These are phyloP conservation scores for Enhydra lutris DNA, from an alignment of 2,113 vertebrate genomes.

Conservation along the genomic window DNA sequence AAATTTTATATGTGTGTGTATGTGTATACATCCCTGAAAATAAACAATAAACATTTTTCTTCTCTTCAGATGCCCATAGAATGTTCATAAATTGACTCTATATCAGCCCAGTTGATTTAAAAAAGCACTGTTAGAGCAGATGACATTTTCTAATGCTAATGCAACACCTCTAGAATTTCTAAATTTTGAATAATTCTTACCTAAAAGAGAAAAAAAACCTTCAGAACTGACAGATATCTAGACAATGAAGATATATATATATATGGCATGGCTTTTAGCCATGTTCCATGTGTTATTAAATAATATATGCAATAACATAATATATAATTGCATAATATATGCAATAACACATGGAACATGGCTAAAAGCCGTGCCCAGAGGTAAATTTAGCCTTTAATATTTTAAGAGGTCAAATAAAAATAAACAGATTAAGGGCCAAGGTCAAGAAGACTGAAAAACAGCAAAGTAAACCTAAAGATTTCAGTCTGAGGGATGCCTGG, in stretches of 20 bases:
- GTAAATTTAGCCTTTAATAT: neutral
- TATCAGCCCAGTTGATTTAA: neutral
- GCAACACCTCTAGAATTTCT: neutral
- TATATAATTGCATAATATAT: neutral
- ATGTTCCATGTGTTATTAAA: too few species aligned
- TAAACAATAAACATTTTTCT: neutral
- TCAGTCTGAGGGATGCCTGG: neutral
- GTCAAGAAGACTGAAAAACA: neutral
- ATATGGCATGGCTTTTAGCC: too few species aligned
- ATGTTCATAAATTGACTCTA: neutral
- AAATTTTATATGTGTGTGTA: neutral
- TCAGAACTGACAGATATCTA: neutral
- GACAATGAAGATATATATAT: neutral
- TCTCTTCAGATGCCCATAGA: neutral
- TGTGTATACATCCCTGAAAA: neutral
- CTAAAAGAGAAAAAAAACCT: neutral
- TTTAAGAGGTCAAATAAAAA: neutral
- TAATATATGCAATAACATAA: too few species aligned
- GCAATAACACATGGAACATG: neutral
- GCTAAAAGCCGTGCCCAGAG: neutral
- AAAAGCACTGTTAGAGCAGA: neutral
- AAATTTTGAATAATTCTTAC: neutral
- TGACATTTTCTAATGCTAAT: neutral
- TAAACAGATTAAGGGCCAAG: neutral
- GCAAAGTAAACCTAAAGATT: neutral